Conservation (phyloP, 1,140 invertebrate species). For the Tetramorium alpestre region DNA sequence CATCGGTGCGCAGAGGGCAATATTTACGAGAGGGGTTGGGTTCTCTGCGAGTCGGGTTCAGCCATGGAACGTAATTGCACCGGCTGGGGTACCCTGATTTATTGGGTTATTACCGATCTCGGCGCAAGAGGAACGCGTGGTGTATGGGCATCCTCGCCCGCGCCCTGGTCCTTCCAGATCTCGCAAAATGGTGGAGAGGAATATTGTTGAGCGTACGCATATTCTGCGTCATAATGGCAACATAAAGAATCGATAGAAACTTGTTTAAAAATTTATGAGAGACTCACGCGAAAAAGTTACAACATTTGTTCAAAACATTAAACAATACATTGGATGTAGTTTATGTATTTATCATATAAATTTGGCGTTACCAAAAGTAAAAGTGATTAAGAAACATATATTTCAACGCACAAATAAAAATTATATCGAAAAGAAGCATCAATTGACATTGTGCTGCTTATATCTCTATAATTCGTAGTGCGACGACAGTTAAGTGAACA, state of each 20-base stretch:
- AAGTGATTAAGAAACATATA: background rate
- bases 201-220: background rate
- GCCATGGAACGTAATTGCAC: slow-evolving; percentile 81
- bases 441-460: slow-evolving; percentile 34
- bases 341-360: background rate
- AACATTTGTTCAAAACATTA: background rate
- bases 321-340: no score
- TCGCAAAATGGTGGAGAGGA: slow-evolving; percentile 43
- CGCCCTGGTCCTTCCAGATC: slow-evolving; percentile 18
- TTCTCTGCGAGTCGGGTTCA: slow-evolving; percentile 72
- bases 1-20: slow-evolving; percentile 73
- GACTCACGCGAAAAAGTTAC: background rate
- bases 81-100: slow-evolving; percentile 81
- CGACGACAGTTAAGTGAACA: slow-evolving; percentile 58
- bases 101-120: slow-evolving; percentile 83
- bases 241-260: background rate
- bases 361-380: background rate
- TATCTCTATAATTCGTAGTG: slow-evolving; percentile 52
- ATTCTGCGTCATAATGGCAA: background rate
- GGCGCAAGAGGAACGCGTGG: slow-evolving; percentile 77
- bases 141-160: slow-evolving; percentile 72
- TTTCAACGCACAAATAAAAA: background rate
- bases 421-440: background rate
- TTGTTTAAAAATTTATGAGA: background rate
- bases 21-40: slow-evolving; percentile 84